Evolutionary conservation across 2,888 invertebrate genomes (phyloP).

Genomic region (Meliscaeva auricollis): DNA sequence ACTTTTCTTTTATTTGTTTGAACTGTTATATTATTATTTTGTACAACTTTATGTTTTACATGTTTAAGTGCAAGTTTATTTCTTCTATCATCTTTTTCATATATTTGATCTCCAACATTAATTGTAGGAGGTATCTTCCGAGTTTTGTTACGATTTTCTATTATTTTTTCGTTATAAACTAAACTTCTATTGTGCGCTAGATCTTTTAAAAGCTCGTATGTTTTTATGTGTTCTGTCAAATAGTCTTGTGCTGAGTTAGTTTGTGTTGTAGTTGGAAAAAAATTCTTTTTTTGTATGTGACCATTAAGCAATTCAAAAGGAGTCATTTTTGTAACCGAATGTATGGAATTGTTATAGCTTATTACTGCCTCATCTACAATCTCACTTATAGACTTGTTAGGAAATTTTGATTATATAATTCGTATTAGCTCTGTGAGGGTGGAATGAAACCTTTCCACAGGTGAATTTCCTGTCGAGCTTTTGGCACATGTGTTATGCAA

Average conservation of each 20-base stretch:
- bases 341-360: conserved; percentile 55
- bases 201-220: conserved; percentile 8
- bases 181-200: conserved; percentile 25
- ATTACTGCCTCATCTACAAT: conserved; percentile 60
- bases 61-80: conserved; percentile 25
- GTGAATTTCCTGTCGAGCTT: conserved; percentile 41
- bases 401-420: conserved; percentile 15
- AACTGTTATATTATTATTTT: too few species aligned
- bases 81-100: conserved; percentile 25
- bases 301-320: conserved; percentile 72
- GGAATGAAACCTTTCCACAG: conserved; percentile 42
- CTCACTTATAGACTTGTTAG: conserved; percentile 24
- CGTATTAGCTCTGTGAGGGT: conserved; percentile 32
- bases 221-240: conserved; percentile 19
- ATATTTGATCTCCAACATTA: conserved; percentile 15
- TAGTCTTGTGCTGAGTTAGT: conserved; percentile 15
- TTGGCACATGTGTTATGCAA: conserved; percentile 46
- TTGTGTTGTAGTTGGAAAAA: conserved; percentile 41
- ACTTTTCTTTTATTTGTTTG: too few species aligned
- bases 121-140: conserved; percentile 3
- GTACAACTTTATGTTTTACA: too few species aligned
- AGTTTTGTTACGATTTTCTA: conserved; percentile 2
- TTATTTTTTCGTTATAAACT: conserved; percentile 12
- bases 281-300: conserved; percentile 43
- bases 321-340: conserved; percentile 59